Evolutionary conservation across 92 coral and sea anemone genomes (phyloP), one percentile per base, ranked within the genome.

Genomic region (Blastomussa wellsi): DNA sequence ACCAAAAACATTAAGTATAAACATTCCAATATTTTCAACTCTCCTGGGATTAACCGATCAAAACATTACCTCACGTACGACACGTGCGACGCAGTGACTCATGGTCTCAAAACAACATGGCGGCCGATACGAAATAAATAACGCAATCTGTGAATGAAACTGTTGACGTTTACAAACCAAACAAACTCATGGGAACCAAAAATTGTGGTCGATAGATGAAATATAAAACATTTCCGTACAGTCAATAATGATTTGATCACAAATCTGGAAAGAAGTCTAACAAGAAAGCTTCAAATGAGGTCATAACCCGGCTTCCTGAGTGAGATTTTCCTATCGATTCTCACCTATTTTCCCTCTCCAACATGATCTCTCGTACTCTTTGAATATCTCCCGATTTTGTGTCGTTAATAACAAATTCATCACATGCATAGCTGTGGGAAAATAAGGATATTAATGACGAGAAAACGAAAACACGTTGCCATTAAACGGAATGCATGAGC

Each of bases 391-490:
- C 98, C 26, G 90, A 76, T 81, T 93, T 94, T 15, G 96, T 97
- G 75, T 97, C 99, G 73, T 97, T 97, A 44, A 97, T 89, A 47
- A 97, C 91, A 80, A 97, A 97, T 57, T 97, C 99, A 74, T 97
- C 99, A 85, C 99, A 97, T 31, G 91, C 87, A 76, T 97, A 97
- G 89, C 99, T 97, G 87, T 33, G 72, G 79, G 76, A 74, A 72
- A 83, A 67, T 85, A 3, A 52, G 29, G 33, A 47, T 47, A 77
- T 39, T 66, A 17, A 17, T 48, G 49, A 47, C 73, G 22, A 22
- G 17, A 35, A 13, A 81, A 19, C 19, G 55, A 72, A 52, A 37
- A 52, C 81, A 70, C 47, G 76, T 15, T 32, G 70, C 44, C 24
- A 72, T 22, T 33, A 67, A 87, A 84, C 73, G 69, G 73, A 39